phyloP scores from a whole-genome alignment of 30 jellyfish, hydroid and myxozoan species.

The Rhopilema esculentum region DNA sequence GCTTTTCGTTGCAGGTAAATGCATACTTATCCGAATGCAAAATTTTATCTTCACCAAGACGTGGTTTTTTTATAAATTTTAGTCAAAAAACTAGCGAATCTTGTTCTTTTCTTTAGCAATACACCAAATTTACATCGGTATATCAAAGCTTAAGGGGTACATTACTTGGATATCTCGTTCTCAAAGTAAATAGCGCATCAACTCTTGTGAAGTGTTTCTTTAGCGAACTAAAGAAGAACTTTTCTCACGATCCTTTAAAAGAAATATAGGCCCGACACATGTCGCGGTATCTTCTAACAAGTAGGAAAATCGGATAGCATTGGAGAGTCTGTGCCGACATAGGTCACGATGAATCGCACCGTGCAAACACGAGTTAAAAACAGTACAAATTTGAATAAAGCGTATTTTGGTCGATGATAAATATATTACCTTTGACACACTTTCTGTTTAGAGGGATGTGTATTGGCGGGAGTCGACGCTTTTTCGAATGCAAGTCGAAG shows the following conservation, averaged over 20 bases:
- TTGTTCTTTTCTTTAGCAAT: no score
- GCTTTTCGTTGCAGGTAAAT: no score
- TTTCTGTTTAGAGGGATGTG: slow-evolving; percentile 67
- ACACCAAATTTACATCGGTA: no score
- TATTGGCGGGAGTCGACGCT: slow-evolving; percentile 68
- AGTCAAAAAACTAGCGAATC: no score
- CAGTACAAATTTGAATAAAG: background rate
- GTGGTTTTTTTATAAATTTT: no score
- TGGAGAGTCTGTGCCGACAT: background rate
- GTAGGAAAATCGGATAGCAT: background rate
- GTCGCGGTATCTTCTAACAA: background rate
- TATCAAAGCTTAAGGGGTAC: background rate
- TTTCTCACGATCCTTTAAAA: slow-evolving; percentile 39
- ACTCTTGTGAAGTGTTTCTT: background rate
- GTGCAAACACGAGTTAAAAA: slow-evolving; percentile 2
- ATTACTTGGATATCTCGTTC: background rate
- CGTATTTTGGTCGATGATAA: background rate
- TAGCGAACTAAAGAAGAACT: background rate
- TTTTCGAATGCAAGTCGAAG: slow-evolving; percentile 53
- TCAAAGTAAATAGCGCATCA: no score
- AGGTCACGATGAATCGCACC: background rate
- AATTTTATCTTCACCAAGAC: no score
- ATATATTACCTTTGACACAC: slow-evolving; percentile 68
- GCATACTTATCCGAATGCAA: no score
- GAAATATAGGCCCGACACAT: background rate